Evolutionary conservation across 2,797 vertebrate genomes (phyloP), one percentile per base, ranked within the genome.

Genomic region (Falco biarmicus): DNA sequence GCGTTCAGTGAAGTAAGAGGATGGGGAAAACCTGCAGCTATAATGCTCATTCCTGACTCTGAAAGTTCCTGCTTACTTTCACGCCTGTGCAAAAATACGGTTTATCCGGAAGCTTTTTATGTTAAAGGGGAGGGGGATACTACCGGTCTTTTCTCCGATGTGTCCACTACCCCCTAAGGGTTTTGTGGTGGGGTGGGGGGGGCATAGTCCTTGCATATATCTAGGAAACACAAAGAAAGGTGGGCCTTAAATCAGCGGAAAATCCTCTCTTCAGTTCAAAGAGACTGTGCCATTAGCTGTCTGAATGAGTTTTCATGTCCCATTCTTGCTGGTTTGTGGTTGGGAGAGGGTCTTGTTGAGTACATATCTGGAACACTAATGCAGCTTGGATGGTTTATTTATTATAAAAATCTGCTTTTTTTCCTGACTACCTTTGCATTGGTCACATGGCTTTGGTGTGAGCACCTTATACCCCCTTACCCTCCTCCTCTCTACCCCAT

Each of bases 291-390:
- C 90, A 89, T 97, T 96, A 94, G 73, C 93, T 94, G 85, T 92
- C 87, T 95, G 89, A 94, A 87, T 96, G 90, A 94, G 74, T 92
- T 96, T 93, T 94, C 95, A 90, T 96, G 90, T 95, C 95, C 93
- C 95, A 93, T 93, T 97, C 89, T 97, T 83, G 90, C 82, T 95
- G 95, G 89, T 96, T 97, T 97, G 93, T 97, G 70, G 94, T 71
- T 90, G 81, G 89, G 94, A 97, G 95, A 95, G 96, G 94, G 85
- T 96, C 90, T 89, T 95, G 87, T 90, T 91, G 89, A 93, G 59
- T 95, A 95, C 96, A 88, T 90, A 93, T 95, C 87, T 53, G 69
- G 94, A 97, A 98, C 97, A 98, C 97, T 98, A 97, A 97, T 94
- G 82, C 93, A 97, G 93, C 93, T 96, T 95, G 95, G 90, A 87